Evolutionary conservation across 2,888 invertebrate species (phyloP).

Genomic region (Catocala nupta): DNA sequence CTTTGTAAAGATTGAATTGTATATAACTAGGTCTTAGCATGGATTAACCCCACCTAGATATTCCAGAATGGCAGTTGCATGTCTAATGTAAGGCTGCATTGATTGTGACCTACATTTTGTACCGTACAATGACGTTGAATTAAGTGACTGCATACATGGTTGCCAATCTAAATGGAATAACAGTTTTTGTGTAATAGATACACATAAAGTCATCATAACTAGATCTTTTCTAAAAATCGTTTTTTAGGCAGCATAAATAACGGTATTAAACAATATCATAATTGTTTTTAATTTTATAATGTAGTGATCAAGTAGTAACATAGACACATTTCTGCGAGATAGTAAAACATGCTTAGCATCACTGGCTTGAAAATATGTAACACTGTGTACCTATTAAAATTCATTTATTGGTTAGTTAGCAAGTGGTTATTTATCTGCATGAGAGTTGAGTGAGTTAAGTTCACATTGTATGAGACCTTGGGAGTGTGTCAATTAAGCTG

Average conservation of each 20-base stretch:
- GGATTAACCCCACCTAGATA: slow-evolving; percentile 12
- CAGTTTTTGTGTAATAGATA: neutral
- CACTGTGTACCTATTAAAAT: neutral
- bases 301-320: too few relatives aligned
- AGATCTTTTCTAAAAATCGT: too few relatives aligned
- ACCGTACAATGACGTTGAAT: slow-evolving; percentile 37
- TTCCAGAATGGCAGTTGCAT: slow-evolving; percentile 23
- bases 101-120: slow-evolving; percentile 45
- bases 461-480: slow-evolving; percentile 56
- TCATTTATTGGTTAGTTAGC: slow-evolving; percentile 9
- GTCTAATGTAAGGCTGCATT: slow-evolving; percentile 24
- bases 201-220: too few relatives aligned
- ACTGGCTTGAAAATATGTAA: neutral
- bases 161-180: slow-evolving; percentile 41
- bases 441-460: slow-evolving; percentile 24
- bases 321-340: too few relatives aligned
- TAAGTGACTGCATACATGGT: slow-evolving; percentile 41
- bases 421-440: slow-evolving; percentile 2
- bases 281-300: too few relatives aligned
- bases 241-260: too few relatives aligned
- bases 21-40: slow-evolving; percentile 9
- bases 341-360: too few relatives aligned
- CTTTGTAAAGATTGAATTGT: too few relatives aligned
- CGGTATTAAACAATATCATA: too few relatives aligned
- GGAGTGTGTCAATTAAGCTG: slow-evolving; percentile 62